Percentiles rank a stretch among this genome's conserved stretches.
Conservation (phyloP, 2,797 vertebrate species). For the Caiman crocodilus region DNA sequence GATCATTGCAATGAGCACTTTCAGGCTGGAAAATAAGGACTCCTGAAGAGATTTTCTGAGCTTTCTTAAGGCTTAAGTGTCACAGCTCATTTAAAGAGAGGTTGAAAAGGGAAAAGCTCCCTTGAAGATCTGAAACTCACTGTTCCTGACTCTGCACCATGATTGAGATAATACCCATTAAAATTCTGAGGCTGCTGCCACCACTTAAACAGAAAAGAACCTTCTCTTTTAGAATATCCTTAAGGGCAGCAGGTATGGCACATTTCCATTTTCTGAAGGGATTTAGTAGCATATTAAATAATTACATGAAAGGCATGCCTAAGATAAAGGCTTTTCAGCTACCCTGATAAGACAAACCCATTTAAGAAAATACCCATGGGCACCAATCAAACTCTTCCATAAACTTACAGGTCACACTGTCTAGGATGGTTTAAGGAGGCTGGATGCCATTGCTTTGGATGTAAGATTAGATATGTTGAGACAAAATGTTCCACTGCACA, state of each 20-base stretch:
- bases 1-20: background rate
- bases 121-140: conserved; percentile 39
- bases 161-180: conserved; percentile 47
- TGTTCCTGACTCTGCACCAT: conserved; percentile 40
- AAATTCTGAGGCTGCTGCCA: conserved; percentile 33
- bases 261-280: conserved; percentile 13
- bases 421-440: background rate
- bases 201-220: too few relatives aligned
- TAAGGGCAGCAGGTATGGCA: conserved; percentile 42
- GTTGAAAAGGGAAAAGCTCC: conserved; percentile 27
- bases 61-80: conserved; percentile 23
- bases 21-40: background rate
- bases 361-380: background rate
- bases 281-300: conserved; percentile 4
- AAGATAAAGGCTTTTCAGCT: background rate
- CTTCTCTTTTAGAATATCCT: too few relatives aligned
- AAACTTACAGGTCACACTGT: background rate
- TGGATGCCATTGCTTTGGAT: background rate
- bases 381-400: background rate
- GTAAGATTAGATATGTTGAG: background rate
- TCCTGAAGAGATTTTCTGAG: conserved; percentile 10
- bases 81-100: conserved; percentile 2
- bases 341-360: background rate
- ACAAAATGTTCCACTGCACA: background rate
- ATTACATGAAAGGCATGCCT: background rate